phyloP scores from a whole-genome alignment of 2,797 vertebrate genomes.

The Acanthornis magna region DNA sequence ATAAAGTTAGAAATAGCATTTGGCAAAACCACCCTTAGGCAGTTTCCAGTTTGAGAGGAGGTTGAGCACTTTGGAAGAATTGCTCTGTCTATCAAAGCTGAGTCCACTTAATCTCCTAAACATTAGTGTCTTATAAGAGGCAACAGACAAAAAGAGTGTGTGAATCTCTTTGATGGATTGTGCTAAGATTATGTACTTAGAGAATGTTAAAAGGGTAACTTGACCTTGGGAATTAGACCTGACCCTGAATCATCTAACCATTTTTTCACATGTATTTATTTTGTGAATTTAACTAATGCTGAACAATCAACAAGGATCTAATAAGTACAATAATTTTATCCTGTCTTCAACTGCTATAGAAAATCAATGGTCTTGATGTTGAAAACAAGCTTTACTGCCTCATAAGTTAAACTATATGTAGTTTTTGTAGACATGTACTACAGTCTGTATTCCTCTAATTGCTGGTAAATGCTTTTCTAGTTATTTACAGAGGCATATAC shows the following conservation, averaged over 20 bases:
- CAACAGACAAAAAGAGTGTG: conserved; percentile 43
- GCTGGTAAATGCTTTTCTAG: conserved; percentile 31
- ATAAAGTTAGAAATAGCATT: conserved; percentile 50
- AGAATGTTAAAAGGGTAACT: conserved; percentile 69
- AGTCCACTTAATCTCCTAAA: conserved; percentile 68
- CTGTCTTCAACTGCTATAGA: conserved; percentile 24
- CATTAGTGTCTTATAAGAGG: conserved; percentile 62
- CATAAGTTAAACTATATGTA: conserved; percentile 12
- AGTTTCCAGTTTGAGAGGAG: conserved; percentile 36
- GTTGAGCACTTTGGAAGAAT: conserved; percentile 58
- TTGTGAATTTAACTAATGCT: conserved; percentile 59
- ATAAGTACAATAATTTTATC: conserved; percentile 45
- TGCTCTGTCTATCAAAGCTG: conserved; percentile 57
- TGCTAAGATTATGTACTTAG: conserved; percentile 67
- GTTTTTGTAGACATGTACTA: neutral
- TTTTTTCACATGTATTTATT: conserved; percentile 65
- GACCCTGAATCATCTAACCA: conserved; percentile 62
- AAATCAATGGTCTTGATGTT: conserved; percentile 30
- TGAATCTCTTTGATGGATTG: conserved; percentile 67
- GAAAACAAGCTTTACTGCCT: conserved; percentile 41
- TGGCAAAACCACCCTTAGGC: conserved; percentile 28
- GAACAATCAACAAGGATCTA: conserved; percentile 25
- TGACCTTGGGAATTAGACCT: conserved; percentile 72
- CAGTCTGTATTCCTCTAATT: conserved; percentile 49
- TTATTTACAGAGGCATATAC: conserved; percentile 14